Evolutionary conservation across 1,140 invertebrate genomes (phyloP).

Genomic region (Drosophila micromelanica): DNA sequence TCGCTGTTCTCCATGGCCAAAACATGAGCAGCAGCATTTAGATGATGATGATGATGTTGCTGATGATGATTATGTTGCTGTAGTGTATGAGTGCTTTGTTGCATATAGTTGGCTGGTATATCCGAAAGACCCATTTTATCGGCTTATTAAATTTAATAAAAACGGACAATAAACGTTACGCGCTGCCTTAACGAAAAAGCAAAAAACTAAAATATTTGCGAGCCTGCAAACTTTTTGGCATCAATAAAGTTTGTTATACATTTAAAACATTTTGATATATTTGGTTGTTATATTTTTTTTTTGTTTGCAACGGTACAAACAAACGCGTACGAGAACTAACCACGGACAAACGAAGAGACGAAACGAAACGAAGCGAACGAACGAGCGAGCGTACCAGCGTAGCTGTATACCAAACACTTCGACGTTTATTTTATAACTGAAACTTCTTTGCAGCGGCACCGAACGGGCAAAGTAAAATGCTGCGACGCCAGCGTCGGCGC

Average conservation of each 20-base stretch:
- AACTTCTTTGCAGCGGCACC: conserved; percentile 35
- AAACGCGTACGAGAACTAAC: conserved; percentile 29
- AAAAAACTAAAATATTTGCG: conserved; percentile 24
- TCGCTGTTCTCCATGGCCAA: conserved; percentile 69
- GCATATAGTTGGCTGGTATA: conserved; percentile 78
- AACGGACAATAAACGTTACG: conserved; percentile 13
- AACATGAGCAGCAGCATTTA: conserved; percentile 66
- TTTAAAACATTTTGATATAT: conserved; percentile 60
- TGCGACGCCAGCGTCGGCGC: conserved; percentile 26
- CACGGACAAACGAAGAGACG: conserved; percentile 23
- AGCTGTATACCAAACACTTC: conserved; percentile 56
- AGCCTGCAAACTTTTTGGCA: conserved; percentile 35
- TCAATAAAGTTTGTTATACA: conserved; percentile 27
- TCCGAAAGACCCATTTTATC: conserved; percentile 76
- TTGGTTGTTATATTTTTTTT: conserved; percentile 40
- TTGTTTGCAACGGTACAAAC: conserved; percentile 49
- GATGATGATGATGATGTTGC: conserved; percentile 50
- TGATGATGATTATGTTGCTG: conserved; percentile 52
- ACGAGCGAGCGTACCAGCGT: conserved; percentile 30
- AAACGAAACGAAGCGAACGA: conserved; percentile 36
- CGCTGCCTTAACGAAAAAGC: background rate
- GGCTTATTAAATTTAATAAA: conserved; percentile 20
- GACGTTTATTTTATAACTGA: conserved; percentile 71
- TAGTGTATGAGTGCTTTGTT: conserved; percentile 61
- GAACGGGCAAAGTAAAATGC: conserved; percentile 42